Evolutionary conservation across 1,140 invertebrate genomes (phyloP), one percentile per base, ranked within the genome.

Genomic region (Drosophila nebulosa): DNA sequence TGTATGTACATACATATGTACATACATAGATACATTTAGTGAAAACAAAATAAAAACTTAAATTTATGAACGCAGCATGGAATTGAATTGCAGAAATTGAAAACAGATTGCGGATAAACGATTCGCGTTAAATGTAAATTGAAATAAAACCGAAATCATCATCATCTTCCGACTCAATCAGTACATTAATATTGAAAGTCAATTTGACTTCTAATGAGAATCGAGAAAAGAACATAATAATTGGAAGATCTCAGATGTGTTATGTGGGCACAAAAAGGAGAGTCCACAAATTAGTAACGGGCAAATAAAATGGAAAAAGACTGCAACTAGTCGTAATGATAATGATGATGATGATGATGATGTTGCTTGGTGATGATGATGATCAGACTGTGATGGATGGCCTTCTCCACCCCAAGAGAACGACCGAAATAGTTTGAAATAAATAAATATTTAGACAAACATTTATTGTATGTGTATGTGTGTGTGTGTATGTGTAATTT

Each of bases 371-470:
- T 46, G 16, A 18, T 21, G 7, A 46, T 46, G 39, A 46, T 46
- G 39, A 46, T 46, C 7, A 10, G 39, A 18, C 39, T 46, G 56
- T 57, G 69, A 74, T 74, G 53, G 69, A 71, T 74, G 63, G 55
- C 59, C 59, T 55, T 56, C 21, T 26, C 39, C 56, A 22, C 61
- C 57, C 39, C 39, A 46, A 46, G 16, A 46, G 32, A 22, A 55
- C 63, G 52, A 55, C 68, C 39, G 69, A 73, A 77, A 77, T 77
- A 77, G 74, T 74, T 69, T 42, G 26, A 86, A 60, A 83, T 76
- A 76, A 73, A 85, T 84, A 84, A 86, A 88, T 86, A 88, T 88
- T 86, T 86, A 74, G 70, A 81, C 83, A 81, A 67, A 69, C 59
- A 58, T 68, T 14, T 36, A 5, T 42, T 62, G 61, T 67, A 30